These are phyloP conservation scores for Lophura nycthemera DNA, from an alignment of 2,113 vertebrate genomes.

Conservation along the genomic window DNA sequence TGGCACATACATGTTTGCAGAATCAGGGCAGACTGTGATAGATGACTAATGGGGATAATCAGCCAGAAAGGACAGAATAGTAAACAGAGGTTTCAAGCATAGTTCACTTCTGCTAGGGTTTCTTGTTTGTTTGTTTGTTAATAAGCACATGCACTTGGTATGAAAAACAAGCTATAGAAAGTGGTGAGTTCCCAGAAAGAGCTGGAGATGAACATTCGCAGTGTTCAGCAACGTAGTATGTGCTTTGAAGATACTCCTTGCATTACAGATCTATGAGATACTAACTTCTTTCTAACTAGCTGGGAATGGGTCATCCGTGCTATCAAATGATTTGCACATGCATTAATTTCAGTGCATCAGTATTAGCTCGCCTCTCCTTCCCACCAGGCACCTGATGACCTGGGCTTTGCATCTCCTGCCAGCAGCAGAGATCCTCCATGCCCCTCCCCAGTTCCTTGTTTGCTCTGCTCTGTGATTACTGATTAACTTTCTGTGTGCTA, in stretches of 20 bases:
- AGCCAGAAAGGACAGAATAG: neutral
- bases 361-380: neutral
- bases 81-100: neutral
- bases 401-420: neutral
- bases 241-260: neutral
- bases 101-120: neutral
- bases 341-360: neutral
- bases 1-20: neutral
- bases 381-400: neutral
- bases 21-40: neutral
- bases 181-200: neutral
- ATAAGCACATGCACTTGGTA: neutral
- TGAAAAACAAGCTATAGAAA: neutral
- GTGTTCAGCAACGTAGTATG: neutral
- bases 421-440: neutral
- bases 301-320: neutral
- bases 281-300: neutral
- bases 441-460: constrained; percentile 38
- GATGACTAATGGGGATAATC: neutral
- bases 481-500: neutral
- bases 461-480: constrained; percentile 1
- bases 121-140: neutral
- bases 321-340: neutral
- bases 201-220: neutral
- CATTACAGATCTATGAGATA: neutral